Evolutionary conservation across 2,888 invertebrate species (phyloP), one percentile per base, ranked within the genome.

Genomic region (Oscheius sp.): DNA sequence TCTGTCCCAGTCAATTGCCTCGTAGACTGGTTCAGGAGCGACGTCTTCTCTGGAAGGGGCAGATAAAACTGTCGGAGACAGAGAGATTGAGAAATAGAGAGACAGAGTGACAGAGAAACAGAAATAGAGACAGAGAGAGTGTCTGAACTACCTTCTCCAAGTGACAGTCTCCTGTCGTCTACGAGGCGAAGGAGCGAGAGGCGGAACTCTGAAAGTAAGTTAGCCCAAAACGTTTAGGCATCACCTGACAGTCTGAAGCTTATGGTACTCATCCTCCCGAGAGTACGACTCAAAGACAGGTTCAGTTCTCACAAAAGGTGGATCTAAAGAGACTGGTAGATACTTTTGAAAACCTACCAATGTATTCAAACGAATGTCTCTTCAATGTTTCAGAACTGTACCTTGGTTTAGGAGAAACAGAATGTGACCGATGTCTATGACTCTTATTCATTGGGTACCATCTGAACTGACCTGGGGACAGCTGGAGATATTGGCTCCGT

Each of bases 291-390:
- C 68, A 35, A 68, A 68, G 5, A 35, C 13, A 0, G 68, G 53
- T n/a, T 55, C 53, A 13, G 37, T 68, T 55, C 55, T 33, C n/a
- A 68, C 68, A 42, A 68, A 68, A 0, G 68, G 68, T 13, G 68
- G 68, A n/a, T 68, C 68, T 68, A 10, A n/a, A 53, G 1, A n/a
- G 33, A 37, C 48, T 63, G 47, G 1, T 2, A 58, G 5, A 58
- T 5, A 58, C 29, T 2, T 47, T 4, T 47, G 32, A 10, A 29
- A 35, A 60, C 47, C 29, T 21, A 71, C 71, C 71, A 33, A 71
- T 58, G 33, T 71, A 71, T 21, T 71, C 71, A 21, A 71, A 35
- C n/a, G 71, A 71, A n/a, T 42, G 21, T 71, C 59, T 37, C 13
- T 47, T 58, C 51, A 71, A 50, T 9, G 71, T 71, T 71, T 71